Evolutionary conservation across 2,113 vertebrate species (phyloP), one percentile per base, ranked within the genome.

Genomic region (Bubo bubo): DNA sequence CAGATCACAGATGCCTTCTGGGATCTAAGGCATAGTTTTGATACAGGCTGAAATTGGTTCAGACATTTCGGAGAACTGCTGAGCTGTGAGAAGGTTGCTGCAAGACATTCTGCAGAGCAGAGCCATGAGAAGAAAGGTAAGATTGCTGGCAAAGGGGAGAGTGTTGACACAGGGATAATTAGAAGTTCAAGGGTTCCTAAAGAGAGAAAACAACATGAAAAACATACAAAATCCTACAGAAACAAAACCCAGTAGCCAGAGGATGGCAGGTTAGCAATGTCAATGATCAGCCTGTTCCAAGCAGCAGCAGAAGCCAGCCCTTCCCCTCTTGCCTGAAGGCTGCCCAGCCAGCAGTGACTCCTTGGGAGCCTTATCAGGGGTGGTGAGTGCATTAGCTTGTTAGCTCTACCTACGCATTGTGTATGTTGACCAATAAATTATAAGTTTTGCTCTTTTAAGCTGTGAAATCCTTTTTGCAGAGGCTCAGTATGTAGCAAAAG

Each of bases 51-150:
- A 71, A 82, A 37, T 47, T 3, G 10, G 27, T 75, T 83, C 30
- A 34, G 58, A 39, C 9, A 20, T 18, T 39, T 34, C 11, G 9
- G 18, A 79, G 58, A 74, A 4, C 28, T 35, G 64, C 87, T 74
- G 39, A 66, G 53, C 12, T 34, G 20, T 10, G 47, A n/a, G 64
- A 37, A 79, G 32, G 9, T 0, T 0, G 0, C 77, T 64, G 43
- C 20, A 32, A 75, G 56, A 63, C 19, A 3, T 27, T 43, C 11
- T 35, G 58, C 62, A 72, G 52, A 71, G 50, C 56, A 72, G 47
- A 80, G 72, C 47, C 17, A 2, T 0, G 9, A 37, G 53, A 30
- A 60, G 86, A 62, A 86, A 79, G 26, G 49, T 34, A 24, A 75
- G 12, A 17, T 1, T 37, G 30, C 49, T 86, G 45, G 53, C 32